Evolutionary conservation across 1,140 invertebrate genomes (phyloP).

Genomic region (Trissolcus basalis): DNA sequence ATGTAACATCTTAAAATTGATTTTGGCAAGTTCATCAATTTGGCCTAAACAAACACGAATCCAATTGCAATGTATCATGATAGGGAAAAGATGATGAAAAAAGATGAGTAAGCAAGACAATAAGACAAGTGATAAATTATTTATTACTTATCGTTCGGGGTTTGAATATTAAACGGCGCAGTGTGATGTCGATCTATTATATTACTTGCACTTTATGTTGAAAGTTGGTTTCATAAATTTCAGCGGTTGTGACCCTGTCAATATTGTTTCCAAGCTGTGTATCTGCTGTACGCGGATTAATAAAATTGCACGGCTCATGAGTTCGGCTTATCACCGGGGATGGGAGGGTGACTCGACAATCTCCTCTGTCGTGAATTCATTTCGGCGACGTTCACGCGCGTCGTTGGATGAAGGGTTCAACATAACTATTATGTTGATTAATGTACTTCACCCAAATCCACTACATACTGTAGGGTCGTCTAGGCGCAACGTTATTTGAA

Average conservation of each 20-base stretch:
- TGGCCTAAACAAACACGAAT: no score
- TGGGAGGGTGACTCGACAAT: constrained; percentile 55
- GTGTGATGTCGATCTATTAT: constrained; percentile 41
- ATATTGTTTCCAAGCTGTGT: constrained; percentile 52
- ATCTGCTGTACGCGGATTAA: constrained; percentile 59
- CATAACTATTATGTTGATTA: constrained; percentile 66
- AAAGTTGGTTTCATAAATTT: constrained; percentile 56
- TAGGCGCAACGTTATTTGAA: constrained; percentile 44
- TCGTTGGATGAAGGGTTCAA: constrained; percentile 63
- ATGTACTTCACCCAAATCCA: constrained; percentile 63
- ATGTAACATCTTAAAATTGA: no score
- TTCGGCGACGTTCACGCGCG: constrained; percentile 56
- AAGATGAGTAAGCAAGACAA: constrained; percentile 2
- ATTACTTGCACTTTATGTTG: constrained; percentile 56
- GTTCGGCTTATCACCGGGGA: constrained; percentile 59
- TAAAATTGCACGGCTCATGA: constrained; percentile 66
- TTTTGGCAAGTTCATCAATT: no score
- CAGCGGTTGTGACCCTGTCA: constrained; percentile 51
- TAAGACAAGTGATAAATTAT: constrained; percentile 46
- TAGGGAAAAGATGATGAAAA: background rate
- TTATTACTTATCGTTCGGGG: constrained; percentile 35
- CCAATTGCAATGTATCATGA: background rate
- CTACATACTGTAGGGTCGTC: constrained; percentile 40
- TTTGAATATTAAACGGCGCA: constrained; percentile 42
- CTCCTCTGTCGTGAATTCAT: constrained; percentile 59